Conservation (phyloP, 2,113 vertebrate species). For the Gymnorhina tibicen region DNA sequence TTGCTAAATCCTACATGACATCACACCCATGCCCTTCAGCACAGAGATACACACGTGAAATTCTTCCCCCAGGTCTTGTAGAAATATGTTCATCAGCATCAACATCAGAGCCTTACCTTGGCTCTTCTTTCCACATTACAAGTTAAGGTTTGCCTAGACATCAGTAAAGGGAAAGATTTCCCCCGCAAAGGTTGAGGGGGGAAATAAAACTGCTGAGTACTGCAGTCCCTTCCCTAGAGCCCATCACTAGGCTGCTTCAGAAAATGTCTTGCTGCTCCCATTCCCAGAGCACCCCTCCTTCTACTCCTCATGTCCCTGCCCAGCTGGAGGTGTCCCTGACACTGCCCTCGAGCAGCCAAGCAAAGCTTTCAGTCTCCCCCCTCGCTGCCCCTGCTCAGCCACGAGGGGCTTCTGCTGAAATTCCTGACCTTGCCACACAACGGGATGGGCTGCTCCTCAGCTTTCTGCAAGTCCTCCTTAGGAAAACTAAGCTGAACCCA, state of each 20-base stretch:
- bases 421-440: not conserved
- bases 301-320: not conserved
- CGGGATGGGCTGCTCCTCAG: accelerated
- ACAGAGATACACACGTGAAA: accelerated
- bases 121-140: not conserved
- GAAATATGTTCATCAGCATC: not conserved
- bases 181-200: not conserved
- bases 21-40: not conserved
- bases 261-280: not conserved
- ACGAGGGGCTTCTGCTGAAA: not conserved
- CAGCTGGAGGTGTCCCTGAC: not conserved
- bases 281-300: not conserved
- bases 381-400: not conserved
- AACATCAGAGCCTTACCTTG: not conserved
- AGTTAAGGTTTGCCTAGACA: not conserved
- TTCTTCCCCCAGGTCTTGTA: not conserved
- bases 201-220: not conserved
- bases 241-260: not conserved
- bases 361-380: not conserved
- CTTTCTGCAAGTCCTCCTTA: not conserved
- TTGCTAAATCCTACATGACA: not conserved
- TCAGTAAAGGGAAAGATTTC: not conserved
- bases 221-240: not conserved
- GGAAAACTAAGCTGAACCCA: not conserved
- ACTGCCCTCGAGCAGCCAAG: not conserved